Percentiles rank a stretch among this genome's conserved stretches.
phyloP scores from a whole-genome alignment of 2,888 invertebrate genomes.

The Tetropium fuscum region DNA sequence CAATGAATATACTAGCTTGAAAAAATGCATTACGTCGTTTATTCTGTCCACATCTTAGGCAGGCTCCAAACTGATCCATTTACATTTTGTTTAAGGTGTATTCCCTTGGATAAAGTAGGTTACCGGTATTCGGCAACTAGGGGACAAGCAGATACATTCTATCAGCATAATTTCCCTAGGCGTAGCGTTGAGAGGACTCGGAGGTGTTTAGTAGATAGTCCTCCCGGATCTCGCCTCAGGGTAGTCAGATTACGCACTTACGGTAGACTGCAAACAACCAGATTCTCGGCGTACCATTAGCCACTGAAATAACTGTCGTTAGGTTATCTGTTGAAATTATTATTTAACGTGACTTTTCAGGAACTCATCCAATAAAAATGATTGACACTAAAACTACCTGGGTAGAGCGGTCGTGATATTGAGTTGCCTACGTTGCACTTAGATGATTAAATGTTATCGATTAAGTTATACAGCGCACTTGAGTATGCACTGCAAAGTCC shows the following conservation, averaged over 20 bases:
- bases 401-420: no score
- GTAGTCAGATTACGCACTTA: conserved; percentile 42
- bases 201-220: conserved; percentile 47
- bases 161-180: conserved; percentile 53
- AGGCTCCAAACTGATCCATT: conserved; percentile 20
- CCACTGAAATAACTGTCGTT: no score
- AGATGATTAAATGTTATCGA: no score
- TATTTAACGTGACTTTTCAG: no score
- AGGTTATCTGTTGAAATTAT: no score
- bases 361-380: no score
- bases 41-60: not conserved
- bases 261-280: conserved; percentile 13
- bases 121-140: conserved; percentile 41
- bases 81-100: conserved; percentile 20
- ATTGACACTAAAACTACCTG: no score
- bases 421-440: no score
- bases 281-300: conserved; percentile 1
- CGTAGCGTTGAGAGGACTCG: conserved; percentile 42
- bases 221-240: conserved; percentile 37
- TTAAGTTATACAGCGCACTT: no score
- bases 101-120: conserved; percentile 42
- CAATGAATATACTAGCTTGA: no score
- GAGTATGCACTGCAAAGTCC: no score
- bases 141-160: conserved; percentile 46
- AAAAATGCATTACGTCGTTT: no score